Evolutionary conservation across 1,140 invertebrate genomes (phyloP).

Genomic region (Drosophila auraria): DNA sequence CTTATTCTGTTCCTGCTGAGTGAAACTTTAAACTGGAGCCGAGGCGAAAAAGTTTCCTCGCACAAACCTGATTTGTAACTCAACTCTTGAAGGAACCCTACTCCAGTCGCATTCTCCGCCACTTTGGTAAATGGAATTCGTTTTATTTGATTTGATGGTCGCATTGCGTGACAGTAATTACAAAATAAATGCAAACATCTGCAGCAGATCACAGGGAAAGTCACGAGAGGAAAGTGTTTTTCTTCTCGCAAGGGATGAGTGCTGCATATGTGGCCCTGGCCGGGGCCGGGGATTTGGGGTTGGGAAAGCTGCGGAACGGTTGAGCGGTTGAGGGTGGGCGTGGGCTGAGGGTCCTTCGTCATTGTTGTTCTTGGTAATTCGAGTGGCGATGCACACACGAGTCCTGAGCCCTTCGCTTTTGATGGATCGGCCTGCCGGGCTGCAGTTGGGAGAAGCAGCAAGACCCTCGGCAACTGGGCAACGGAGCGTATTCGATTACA

Average conservation of each 20-base stretch:
- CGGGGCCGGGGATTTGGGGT: neutral
- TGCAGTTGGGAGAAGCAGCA: constrained; percentile 43
- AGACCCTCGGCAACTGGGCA: neutral
- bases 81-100: constrained; percentile 27
- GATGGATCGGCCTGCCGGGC: constrained; percentile 71
- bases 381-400: constrained; percentile 57
- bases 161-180: constrained; percentile 82
- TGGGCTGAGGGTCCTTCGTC: constrained; percentile 30
- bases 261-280: constrained; percentile 17
- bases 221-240: constrained; percentile 48
- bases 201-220: constrained; percentile 62
- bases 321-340: constrained; percentile 30
- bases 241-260: constrained; percentile 20
- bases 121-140: constrained; percentile 54
- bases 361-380: constrained; percentile 67
- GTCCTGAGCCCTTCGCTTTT: constrained; percentile 43
- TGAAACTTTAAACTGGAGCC: constrained; percentile 29
- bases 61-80: constrained; percentile 16
- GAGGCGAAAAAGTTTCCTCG: constrained; percentile 5
- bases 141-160: constrained; percentile 82
- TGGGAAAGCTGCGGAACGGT: constrained; percentile 7
- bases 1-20: neutral
- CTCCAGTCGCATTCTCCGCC: constrained; percentile 30
- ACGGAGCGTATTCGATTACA: constrained; percentile 68
- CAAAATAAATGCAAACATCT: constrained; percentile 82